Conservation (phyloP, 2,797 vertebrate genomes). For the Ciconia nigra region DNA sequence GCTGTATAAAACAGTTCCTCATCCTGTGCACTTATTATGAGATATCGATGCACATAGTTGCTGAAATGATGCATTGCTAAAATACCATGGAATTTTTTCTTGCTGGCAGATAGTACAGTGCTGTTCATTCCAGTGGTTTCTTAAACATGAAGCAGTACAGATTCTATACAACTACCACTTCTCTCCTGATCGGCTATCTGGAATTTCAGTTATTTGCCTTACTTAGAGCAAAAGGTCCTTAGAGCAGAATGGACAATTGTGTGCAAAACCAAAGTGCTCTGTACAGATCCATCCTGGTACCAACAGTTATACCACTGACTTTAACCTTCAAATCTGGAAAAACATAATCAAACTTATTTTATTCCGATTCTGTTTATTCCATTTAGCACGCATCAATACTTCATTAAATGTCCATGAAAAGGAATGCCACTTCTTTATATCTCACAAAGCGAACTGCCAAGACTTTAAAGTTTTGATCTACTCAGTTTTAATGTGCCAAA, state of each 20-base stretch:
- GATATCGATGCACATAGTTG: not conserved
- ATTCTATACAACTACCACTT: not conserved
- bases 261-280: not conserved
- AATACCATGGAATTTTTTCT: not conserved
- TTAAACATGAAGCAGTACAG: not conserved
- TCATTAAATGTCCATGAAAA: not conserved
- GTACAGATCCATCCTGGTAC: not conserved
- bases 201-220: not conserved
- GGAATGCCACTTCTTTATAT: not conserved
- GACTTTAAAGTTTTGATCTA: not conserved
- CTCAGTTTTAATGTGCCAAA: not conserved
- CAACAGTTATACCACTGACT: not conserved
- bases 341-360: not conserved
- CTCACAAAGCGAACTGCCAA: not conserved
- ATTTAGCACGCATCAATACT: not conserved
- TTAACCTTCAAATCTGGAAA: not conserved
- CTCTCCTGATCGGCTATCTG: not conserved
- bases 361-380: not conserved
- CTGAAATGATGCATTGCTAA: not conserved
- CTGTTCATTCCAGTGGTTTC: not conserved
- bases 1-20: not conserved
- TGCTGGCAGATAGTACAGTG: not conserved
- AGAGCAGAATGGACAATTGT: not conserved
- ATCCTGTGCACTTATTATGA: not conserved
- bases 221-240: not conserved